Conservation (phyloP, 2,888 invertebrate species). For the Strigamia crassipes region DNA sequence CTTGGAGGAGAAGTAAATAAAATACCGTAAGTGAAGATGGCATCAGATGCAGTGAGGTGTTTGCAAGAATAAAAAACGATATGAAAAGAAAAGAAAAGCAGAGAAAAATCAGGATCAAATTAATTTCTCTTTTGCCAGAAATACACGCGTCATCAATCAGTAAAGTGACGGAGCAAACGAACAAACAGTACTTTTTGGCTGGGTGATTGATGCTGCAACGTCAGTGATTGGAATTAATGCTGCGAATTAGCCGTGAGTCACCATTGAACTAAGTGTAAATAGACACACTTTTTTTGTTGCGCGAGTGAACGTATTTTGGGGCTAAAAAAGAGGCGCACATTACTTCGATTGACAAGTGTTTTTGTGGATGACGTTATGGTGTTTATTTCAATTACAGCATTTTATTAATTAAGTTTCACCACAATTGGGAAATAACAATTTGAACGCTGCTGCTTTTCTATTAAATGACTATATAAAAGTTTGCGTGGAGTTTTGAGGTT, state of each 20-base stretch:
- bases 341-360: no score
- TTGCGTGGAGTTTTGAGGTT: background rate
- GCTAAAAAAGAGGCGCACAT: no score
- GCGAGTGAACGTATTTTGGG: no score
- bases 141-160: background rate
- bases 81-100: background rate
- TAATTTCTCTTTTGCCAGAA: background rate
- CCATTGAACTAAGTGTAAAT: no score
- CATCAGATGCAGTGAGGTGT: background rate
- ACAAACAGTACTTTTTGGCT: background rate
- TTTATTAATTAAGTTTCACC: no score
- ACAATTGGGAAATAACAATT: no score
- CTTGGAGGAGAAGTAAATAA: constrained; percentile 21
- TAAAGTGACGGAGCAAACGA: background rate
- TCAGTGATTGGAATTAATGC: background rate
- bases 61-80: background rate
- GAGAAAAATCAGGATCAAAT: background rate
- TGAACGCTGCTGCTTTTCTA: no score
- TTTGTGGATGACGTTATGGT: no score
- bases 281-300: background rate
- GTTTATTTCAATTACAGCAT: no score
- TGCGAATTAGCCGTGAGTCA: background rate
- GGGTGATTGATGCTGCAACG: background rate
- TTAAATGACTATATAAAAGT: background rate
- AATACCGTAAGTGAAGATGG: background rate